Percentiles rank a stretch among this genome's conserved stretches.
Evolutionary conservation across 2,888 invertebrate species (phyloP).

Genomic region (Microctonus aethiopoides): DNA sequence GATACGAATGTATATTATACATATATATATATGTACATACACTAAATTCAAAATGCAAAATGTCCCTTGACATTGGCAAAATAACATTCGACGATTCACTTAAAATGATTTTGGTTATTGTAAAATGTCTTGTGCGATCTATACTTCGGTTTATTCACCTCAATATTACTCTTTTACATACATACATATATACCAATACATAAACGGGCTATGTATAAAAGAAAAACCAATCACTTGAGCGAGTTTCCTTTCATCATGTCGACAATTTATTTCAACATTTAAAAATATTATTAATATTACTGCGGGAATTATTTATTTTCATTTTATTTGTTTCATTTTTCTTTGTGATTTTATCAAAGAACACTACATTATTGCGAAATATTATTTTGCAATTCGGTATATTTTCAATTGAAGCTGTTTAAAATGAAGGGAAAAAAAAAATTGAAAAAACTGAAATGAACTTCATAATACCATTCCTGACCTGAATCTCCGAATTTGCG

Average conservation of each 20-base stretch:
- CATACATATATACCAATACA: neutral
- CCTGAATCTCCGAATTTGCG: slow-evolving; percentile 7
- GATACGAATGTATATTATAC: neutral
- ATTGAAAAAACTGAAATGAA: neutral
- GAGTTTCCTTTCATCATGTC: neutral
- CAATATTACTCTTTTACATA: neutral
- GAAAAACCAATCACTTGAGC: slow-evolving; percentile 22
- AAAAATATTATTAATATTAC: too few relatives aligned
- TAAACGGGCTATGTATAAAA: neutral
- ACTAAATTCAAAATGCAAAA: neutral
- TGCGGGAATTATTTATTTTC: neutral
- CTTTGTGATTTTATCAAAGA: too few relatives aligned
- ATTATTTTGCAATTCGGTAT: too few relatives aligned
- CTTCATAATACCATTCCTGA: slow-evolving; percentile 8
- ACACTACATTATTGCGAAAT: too few relatives aligned
- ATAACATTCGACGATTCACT: neutral
- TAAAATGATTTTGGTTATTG: neutral
- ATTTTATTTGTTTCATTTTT: too few relatives aligned
- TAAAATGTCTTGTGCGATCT: neutral
- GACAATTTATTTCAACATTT: neutral
- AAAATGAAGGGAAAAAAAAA: neutral
- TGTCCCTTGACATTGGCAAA: neutral
- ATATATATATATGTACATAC: too few relatives aligned
- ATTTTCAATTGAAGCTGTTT: neutral
- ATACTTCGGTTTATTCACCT: neutral